Evolutionary conservation across 1,140 invertebrate genomes (phyloP), one percentile per base, ranked within the genome.

Genomic region (Drosophila repletoides): DNA sequence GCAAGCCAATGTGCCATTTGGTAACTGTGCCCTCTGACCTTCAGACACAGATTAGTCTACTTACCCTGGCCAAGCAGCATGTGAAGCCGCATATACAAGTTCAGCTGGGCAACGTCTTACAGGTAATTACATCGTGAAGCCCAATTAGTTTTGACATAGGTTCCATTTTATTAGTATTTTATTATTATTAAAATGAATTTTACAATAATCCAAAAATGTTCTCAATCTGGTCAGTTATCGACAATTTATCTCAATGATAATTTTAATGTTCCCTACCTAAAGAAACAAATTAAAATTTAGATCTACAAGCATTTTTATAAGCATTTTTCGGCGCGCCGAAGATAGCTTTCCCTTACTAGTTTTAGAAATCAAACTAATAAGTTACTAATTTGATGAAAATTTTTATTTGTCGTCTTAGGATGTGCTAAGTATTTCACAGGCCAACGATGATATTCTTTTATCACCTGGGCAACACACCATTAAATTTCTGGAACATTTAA

Each of bases 1-100:
- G 66, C 4, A 66, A 66, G 48, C 53, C 26, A 59, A 58, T 65
- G 51, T 90, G 87, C n/a, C 91, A 91, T 76, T 81, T 93, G 51
- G 91, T 93, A n/a, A 92, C 91, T 75, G 80, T 91, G 26, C 91
- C 91, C 5, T 90, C 89, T 17, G 89, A 88, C 14, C 48, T 92
- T 2, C 79, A 91, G 9, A 84, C 92, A 21, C 91, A 92, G 22
- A 76, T 93, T 3, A 68, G 81, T 12, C 84, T 91, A 10, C 74
- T 93, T 6, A 73, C 90, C 34, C 79, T 91, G 68, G 83, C 91
- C 43, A 73, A 83, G 33, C 15, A 73, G 12, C 43, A 26, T n/a
- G 49, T 71, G 1, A 61, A 56, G 22, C 45, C 61, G 2, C 9
- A 84, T 1, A 26, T 14, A 15, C 51, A 79, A 21, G 64, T 88